phyloP scores from a whole-genome alignment of 2,797 vertebrate genomes.

The Chrysocyon brachyurus region DNA sequence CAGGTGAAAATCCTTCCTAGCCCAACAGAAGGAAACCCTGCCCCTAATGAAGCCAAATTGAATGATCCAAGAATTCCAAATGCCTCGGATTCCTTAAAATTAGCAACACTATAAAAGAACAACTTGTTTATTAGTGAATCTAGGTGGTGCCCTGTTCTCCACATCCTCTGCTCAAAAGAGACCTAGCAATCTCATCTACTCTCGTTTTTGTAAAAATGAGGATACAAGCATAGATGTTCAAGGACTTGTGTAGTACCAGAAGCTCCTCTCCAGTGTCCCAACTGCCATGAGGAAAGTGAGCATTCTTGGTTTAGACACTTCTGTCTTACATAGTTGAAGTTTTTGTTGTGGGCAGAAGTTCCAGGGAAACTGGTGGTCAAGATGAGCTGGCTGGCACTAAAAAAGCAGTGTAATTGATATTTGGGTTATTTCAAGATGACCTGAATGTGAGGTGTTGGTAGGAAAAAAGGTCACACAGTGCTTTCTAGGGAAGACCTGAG shows the following conservation, averaged over 20 bases:
- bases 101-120: neutral
- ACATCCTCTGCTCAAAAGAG: neutral
- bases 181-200: neutral
- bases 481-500: neutral
- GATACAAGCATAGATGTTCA: neutral
- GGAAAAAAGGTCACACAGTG: neutral
- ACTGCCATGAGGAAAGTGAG: neutral
- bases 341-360: neutral
- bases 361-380: neutral
- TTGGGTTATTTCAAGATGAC: constrained; percentile 11
- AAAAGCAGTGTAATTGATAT: neutral
- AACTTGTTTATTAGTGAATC: neutral
- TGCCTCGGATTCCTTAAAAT: neutral
- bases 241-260: neutral
- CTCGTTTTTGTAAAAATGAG: neutral
- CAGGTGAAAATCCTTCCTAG: neutral
- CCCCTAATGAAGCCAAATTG: neutral
- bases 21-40: neutral
- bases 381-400: neutral
- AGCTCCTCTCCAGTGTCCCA: neutral
- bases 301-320: neutral
- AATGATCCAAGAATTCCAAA: neutral
- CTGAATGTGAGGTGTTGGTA: neutral
- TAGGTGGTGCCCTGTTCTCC: neutral
- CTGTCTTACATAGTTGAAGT: neutral